A percentile compares a stretch with the other conserved stretches of the same genome.
These are phyloP conservation scores for Sycon ciliatum DNA, from an alignment of 37 sponge, comb jelly and placozoan species.

Conservation along the genomic window DNA sequence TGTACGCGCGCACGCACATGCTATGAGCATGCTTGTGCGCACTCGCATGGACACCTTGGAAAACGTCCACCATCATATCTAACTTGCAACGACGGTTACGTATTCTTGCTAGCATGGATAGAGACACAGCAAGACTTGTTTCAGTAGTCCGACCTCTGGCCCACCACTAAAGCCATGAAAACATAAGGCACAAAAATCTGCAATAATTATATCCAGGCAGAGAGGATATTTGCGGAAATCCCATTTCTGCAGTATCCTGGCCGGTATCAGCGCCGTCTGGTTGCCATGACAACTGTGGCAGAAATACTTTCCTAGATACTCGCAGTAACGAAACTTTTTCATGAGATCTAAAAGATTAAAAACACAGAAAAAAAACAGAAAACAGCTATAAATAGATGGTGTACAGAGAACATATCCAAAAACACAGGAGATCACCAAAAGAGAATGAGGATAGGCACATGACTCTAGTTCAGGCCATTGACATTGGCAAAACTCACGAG, in stretches of 20 bases:
- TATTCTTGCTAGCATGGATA: too few relatives aligned
- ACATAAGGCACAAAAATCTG: neutral
- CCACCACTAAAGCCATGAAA: slow-evolving; percentile 5
- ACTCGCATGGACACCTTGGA: too few relatives aligned
- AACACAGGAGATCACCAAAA: neutral
- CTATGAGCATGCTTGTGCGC: too few relatives aligned
- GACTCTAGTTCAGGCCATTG: too few relatives aligned
- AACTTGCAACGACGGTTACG: too few relatives aligned
- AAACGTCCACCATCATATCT: too few relatives aligned
- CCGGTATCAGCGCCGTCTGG: slow-evolving; percentile 54
- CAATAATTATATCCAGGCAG: slow-evolving; percentile 5
- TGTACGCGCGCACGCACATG: too few relatives aligned
- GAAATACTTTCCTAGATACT: slow-evolving; percentile 94
- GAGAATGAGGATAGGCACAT: neutral
- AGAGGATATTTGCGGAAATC: slow-evolving; percentile 68
- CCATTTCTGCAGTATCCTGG: slow-evolving; percentile 74
- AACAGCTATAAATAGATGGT: neutral
- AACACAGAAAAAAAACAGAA: neutral
- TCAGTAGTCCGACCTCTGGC: slow-evolving; percentile 9
- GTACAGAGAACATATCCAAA: neutral
- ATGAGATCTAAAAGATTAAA: slow-evolving; percentile 23
- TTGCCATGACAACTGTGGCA: slow-evolving; percentile 84
- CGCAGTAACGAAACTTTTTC: slow-evolving; percentile 77
- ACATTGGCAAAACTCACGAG: neutral
- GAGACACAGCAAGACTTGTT: neutral